Base-by-base conservation (phyloP, 2,797 vertebrate species). In the Carcharodon carcharias region DNA sequence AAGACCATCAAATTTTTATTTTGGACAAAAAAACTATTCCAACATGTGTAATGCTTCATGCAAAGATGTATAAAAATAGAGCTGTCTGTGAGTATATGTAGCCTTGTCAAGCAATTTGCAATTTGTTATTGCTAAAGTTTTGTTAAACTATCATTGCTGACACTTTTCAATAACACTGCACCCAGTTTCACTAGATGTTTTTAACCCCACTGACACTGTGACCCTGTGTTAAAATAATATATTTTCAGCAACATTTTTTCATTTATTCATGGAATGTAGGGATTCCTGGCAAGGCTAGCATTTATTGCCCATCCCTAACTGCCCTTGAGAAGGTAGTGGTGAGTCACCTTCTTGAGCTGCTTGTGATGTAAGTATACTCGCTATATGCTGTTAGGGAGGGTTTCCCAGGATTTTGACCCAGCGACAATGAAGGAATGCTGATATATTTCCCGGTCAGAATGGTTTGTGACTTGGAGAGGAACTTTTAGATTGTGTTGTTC, bases 11-110 rank as follows among this genome's bases (percentile, higher is more conserved):
- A 45, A 45, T 94, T 67, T 92, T 63, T 92, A 63, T 71, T 54
- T 95, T 50, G 45, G 67, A 95, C 28, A 14, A 69, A 45, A 95
- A 95, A 73, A 3, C 63, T 50, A 45, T 73, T 73, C 67, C 45
- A 71, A 95, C 67, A 58, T n/a, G 28, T 95, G 94, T 2, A 71
- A 95, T 50, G 94, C 94, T 95, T 95, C 65, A 95, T 28, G 31
- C 71, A 71, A 71, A 50, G 50, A 95, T 73, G 28, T 54, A 54
- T 45, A 73, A 71, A 92, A 63, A 65, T 56, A 40, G 58, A 63
- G 71, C 65, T 69, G 58, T 88, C 45, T 88, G 6, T 40, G 18
- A 67, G 65, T 45, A 31, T 95, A 50, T 73, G 40, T 73, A 11
- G 12, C n/a, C 63, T 95, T 65, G 92, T 95, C 65, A 69, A 95